Conservation (phyloP, 2,113 vertebrate genomes). For the Sporophila hypoxantha region DNA sequence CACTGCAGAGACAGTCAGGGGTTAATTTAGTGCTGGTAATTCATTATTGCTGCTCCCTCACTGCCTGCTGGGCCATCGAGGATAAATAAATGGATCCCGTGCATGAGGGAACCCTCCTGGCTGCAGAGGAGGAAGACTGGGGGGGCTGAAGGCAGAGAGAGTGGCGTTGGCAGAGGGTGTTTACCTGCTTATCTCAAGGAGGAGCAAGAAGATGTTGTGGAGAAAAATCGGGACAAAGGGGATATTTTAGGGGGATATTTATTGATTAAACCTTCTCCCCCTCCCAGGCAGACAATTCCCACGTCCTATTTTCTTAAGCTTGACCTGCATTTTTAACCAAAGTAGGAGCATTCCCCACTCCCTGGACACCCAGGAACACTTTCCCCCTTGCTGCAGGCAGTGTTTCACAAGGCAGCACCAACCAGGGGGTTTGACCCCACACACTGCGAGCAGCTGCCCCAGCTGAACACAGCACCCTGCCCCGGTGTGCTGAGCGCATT, state of each 20-base stretch:
- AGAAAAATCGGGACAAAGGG: neutral
- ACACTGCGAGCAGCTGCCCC: neutral
- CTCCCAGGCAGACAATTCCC: neutral
- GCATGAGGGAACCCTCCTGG: rapidly evolving
- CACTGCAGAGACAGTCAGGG: conserved; percentile 66
- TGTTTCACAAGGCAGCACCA: neutral
- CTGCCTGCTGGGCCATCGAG: rapidly evolving
- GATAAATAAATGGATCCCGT: rapidly evolving
- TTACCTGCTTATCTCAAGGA: neutral
- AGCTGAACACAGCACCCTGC: neutral
- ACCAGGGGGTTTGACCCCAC: rapidly evolving
- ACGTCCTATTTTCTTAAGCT: neutral
- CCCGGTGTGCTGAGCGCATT: neutral
- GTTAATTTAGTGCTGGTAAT: neutral
- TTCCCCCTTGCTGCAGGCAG: neutral
- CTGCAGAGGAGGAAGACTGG: neutral
- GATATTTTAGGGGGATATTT: neutral
- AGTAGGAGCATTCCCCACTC: neutral
- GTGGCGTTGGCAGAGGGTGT: neutral
- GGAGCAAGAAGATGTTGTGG: neutral
- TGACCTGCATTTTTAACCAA: neutral
- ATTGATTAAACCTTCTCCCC: neutral
- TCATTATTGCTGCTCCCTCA: neutral
- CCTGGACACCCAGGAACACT: neutral
- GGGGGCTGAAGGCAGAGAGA: neutral